Evolutionary conservation across 2,888 invertebrate species (phyloP).

Genomic region (Troilus luridus): DNA sequence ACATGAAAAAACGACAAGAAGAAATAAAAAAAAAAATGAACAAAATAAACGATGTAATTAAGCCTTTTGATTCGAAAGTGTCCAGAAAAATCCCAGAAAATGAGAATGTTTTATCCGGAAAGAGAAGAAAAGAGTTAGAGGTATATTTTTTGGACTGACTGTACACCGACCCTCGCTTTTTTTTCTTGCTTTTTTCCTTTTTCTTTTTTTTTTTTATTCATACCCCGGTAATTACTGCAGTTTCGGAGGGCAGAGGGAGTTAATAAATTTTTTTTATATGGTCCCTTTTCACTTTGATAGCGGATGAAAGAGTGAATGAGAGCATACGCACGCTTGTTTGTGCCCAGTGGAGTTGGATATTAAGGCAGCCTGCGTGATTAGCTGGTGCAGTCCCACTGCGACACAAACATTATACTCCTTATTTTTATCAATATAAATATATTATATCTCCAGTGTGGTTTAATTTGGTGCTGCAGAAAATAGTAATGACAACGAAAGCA

Average conservation of each 20-base stretch:
- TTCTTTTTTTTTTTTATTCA: conserved; percentile 24
- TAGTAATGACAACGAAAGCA: no score
- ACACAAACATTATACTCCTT: not conserved
- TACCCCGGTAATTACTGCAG: conserved; percentile 52
- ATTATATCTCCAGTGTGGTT: no score
- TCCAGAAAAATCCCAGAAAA: conserved; percentile 3
- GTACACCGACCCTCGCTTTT: not conserved
- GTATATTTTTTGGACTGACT: not conserved
- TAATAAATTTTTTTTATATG: conserved; percentile 51
- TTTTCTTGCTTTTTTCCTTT: not conserved
- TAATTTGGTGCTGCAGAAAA: no score
- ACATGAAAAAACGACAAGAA: not conserved
- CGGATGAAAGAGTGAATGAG: conserved; percentile 35
- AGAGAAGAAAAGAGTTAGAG: not conserved
- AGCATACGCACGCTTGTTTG: conserved; percentile 39
- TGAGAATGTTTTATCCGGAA: conserved; percentile 1
- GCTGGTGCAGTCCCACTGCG: not conserved
- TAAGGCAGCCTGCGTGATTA: not conserved
- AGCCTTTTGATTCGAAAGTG: conserved; percentile 5
- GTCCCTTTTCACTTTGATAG: conserved; percentile 52
- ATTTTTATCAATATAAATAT: not conserved
- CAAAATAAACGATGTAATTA: conserved; percentile 3
- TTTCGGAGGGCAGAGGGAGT: conserved; percentile 54
- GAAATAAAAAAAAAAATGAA: not conserved
- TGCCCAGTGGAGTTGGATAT: not conserved